A percentile compares a stretch with the other conserved stretches of the same genome.
Conservation (phyloP, 2,888 invertebrate species). For the Acronicta psi region DNA sequence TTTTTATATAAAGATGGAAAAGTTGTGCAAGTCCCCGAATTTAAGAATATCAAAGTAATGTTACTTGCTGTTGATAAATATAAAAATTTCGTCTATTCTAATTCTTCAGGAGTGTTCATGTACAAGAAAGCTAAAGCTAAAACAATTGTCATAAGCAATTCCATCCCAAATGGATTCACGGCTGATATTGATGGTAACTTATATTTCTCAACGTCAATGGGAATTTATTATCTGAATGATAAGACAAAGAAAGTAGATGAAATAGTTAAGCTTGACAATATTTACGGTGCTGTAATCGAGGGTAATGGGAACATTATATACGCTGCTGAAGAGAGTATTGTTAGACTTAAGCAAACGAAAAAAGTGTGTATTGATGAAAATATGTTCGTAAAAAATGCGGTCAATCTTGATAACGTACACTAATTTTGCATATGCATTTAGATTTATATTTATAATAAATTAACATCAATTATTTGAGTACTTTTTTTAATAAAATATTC, state of each 20-base stretch:
- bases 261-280: slow-evolving; percentile 33
- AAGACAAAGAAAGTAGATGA: slow-evolving; percentile 31
- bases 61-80: slow-evolving; percentile 60
- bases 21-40: slow-evolving; percentile 49
- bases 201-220: slow-evolving; percentile 58
- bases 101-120: slow-evolving; percentile 64
- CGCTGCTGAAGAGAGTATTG: slow-evolving; percentile 54
- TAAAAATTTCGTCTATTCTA: slow-evolving; percentile 57
- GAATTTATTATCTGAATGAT: slow-evolving; percentile 53
- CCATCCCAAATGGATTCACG: slow-evolving; percentile 57
- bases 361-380: slow-evolving; percentile 28
- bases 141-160: slow-evolving; percentile 37
- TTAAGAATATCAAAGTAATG: slow-evolving; percentile 55
- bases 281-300: slow-evolving; percentile 60
- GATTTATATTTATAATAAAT: not conserved
- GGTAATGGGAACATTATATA: slow-evolving; percentile 61
- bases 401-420: not conserved
- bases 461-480: not conserved
- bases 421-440: not conserved
- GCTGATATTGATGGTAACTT: slow-evolving; percentile 61
- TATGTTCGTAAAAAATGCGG: not conserved
- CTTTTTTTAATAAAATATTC: not conserved
- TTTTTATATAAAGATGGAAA: slow-evolving; percentile 56
- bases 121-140: slow-evolving; percentile 39
- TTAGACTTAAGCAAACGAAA: slow-evolving; percentile 56